Base-by-base conservation (phyloP, 2,888 invertebrate genomes). In the Hyppa rectilinea region DNA sequence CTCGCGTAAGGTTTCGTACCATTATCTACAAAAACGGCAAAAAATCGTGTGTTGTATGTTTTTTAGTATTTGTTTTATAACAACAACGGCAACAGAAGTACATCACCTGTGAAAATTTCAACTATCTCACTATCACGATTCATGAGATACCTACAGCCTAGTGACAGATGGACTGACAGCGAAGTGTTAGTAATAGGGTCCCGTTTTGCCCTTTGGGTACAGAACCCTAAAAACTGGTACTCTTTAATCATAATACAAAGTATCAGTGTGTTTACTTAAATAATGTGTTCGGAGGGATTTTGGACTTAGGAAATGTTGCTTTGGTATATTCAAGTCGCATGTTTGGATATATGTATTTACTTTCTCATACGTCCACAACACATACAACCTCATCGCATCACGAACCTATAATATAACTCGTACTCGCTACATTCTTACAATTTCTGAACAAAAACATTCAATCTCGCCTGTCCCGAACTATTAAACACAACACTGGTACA, bases 401-500 rank as follows among this genome's bases (percentile, higher is more conserved):
- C 9, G 34, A 14, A 34, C 53, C 26, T 17, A 49, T 31, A 26
- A n/a, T 56, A n/a, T 12, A 10, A 20, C 5, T 56, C 23, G n/a
- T 20, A 20, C n/a, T 20, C 47, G 34, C 6, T 23, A 45, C 9
- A 52, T 43, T 70, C 17, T 7, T 14, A 36, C 34, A 31, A 43
- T 53, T 74, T 31, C 62, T 47, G 3, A 50, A 77, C 59, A 72
- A 66, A 70, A 77, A 60, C 40, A 56, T 67, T 31, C 14, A 77
- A 71, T 77, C 59, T 72, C 55, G 10, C 4, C 49, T 36, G 36
- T 58, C 67, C 50, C 49, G 14, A 29, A 75, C 64, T 56, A 66
- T 62, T 59, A 65, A 65, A 60, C 47, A 82, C 82, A 78, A 45
- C 67, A 80, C 74, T 78, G 77, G 43, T 68, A 60, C 53, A 68